A percentile compares a stretch with the other conserved stretches of the same genome.
Evolutionary conservation across 2,113 vertebrate species (phyloP).

Genomic region (Benitochromis conjunctus): DNA sequence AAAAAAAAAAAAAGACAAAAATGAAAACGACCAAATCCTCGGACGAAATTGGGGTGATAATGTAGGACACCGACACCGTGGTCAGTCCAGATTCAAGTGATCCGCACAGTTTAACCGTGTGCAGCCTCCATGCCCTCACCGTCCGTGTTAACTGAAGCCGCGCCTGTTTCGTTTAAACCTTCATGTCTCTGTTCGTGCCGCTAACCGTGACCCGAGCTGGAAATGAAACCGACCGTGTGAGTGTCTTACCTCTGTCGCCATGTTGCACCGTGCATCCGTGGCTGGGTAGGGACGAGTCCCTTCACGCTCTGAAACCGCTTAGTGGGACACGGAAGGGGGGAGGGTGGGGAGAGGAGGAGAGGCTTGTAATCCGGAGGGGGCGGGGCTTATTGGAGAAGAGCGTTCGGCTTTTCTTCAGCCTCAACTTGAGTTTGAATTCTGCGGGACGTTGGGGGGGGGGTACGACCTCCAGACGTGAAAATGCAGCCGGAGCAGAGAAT

Average conservation of each 20-base stretch:
- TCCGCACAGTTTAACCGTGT: not conserved
- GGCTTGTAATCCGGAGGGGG: not conserved
- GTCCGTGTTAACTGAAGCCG: not conserved
- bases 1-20: not conserved
- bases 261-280: constrained; percentile 68
- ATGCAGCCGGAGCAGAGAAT: not conserved
- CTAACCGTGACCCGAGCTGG: accelerated
- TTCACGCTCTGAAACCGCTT: constrained; percentile 50
- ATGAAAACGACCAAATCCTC: not conserved
- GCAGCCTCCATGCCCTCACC: not conserved
- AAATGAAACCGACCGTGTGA: not conserved
- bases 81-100: not conserved
- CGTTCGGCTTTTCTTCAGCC: not conserved
- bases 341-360: not conserved
- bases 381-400: not conserved
- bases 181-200: accelerated
- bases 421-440: not conserved
- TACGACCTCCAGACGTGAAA: not conserved
- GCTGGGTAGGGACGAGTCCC: constrained; percentile 47
- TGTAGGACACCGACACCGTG: constrained; percentile 27
- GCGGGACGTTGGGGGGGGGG: accelerated
- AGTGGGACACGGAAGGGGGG: constrained; percentile 42
- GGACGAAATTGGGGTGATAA: not conserved
- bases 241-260: constrained; percentile 79
- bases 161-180: not conserved